Evolutionary conservation across 2,797 vertebrate genomes (phyloP).

Genomic region (Channallabes apus): DNA sequence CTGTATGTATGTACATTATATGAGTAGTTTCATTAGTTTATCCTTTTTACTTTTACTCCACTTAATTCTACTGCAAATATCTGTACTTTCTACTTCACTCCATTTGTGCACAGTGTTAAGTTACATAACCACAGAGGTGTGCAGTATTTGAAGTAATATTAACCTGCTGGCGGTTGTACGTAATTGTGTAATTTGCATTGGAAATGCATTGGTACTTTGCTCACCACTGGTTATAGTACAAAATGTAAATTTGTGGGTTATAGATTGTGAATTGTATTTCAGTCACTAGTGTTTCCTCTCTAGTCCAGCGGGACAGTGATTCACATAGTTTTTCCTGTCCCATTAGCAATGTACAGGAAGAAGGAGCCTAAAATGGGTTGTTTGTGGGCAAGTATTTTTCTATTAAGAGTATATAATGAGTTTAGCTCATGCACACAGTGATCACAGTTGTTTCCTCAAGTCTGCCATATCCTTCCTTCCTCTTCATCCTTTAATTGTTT

Average conservation of each 20-base stretch:
- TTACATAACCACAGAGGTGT: too few relatives aligned
- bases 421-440: not conserved
- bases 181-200: too few relatives aligned
- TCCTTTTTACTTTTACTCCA: too few relatives aligned
- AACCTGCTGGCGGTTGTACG: too few relatives aligned
- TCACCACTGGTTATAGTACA: not conserved
- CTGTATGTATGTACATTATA: too few relatives aligned
- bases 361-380: not conserved
- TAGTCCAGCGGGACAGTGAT: not conserved
- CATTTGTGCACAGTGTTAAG: too few relatives aligned
- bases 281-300: not conserved
- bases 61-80: too few relatives aligned
- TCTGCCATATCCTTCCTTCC: constrained; percentile 20
- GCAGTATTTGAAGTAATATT: too few relatives aligned
- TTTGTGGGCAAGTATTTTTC: not conserved
- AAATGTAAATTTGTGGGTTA: not conserved
- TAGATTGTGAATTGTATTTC: not conserved
- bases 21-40: too few relatives aligned
- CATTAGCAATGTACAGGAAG: not conserved
- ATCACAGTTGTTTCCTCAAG: constrained; percentile 17
- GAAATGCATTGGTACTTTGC: too few relatives aligned
- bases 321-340: not conserved
- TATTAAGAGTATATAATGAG: not conserved
- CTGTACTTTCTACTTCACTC: too few relatives aligned
- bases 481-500: constrained; percentile 11